Conservation (phyloP, 2,797 vertebrate species). For the Champsocephalus esox region DNA sequence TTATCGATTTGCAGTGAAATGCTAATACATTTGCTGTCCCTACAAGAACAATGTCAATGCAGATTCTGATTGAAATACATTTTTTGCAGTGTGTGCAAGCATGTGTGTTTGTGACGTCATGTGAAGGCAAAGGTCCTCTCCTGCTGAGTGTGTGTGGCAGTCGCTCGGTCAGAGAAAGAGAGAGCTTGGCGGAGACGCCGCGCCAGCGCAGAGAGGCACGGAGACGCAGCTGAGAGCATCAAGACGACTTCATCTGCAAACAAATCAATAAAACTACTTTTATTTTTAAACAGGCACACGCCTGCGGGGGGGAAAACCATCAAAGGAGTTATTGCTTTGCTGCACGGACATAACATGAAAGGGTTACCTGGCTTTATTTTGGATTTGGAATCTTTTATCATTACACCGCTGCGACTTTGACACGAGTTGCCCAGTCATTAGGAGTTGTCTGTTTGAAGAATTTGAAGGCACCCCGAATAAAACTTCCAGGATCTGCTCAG, state of each 20-base stretch:
- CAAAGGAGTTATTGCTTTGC: background rate
- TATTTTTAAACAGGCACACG: background rate
- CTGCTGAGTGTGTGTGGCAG: conserved; percentile 55
- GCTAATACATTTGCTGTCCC: background rate
- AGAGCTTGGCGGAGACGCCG: conserved; percentile 30
- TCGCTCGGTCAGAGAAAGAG: conserved; percentile 16
- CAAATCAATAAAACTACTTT: conserved; percentile 1
- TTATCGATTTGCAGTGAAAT: background rate
- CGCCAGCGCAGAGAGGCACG: conserved; percentile 71
- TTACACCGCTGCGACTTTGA: conserved; percentile 67
- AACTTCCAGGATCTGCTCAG: conserved; percentile 62
- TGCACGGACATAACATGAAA: conserved; percentile 73
- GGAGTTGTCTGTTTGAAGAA: conserved; percentile 51
- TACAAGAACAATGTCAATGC: background rate
- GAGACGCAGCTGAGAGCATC: conserved; percentile 60
- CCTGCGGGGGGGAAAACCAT: background rate
- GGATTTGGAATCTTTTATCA: conserved; percentile 53
- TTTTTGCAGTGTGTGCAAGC: conserved; percentile 6
- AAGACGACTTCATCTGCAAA: conserved; percentile 34
- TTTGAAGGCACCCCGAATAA: conserved; percentile 51
- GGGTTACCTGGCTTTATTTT: conserved; percentile 59
- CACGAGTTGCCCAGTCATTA: conserved; percentile 51
- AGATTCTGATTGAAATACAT: background rate
- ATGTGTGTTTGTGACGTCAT: conserved; percentile 74
- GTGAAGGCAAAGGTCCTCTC: conserved; percentile 69